Percentiles rank a stretch among this genome's conserved stretches.
Evolutionary conservation across 2,113 vertebrate species (phyloP).

Genomic region (Brachyhypopomus occidentalis): DNA sequence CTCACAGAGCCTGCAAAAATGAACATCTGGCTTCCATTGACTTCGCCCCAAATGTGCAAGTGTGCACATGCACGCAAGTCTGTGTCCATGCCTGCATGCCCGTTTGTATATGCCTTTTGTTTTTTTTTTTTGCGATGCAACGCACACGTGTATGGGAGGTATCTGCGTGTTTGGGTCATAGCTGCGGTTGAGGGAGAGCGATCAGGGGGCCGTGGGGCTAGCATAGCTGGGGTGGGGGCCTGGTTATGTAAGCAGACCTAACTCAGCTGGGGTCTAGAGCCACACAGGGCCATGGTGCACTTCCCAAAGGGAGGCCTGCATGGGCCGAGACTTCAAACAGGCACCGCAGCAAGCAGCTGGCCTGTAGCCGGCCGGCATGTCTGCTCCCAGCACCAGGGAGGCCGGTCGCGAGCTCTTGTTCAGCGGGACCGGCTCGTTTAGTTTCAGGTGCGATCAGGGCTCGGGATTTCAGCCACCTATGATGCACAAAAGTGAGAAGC

Average conservation of each 20-base stretch:
- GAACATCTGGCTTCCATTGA: neutral
- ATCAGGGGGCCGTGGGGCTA: slow-evolving; percentile 33
- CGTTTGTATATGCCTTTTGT: neutral
- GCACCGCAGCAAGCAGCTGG: slow-evolving; percentile 43
- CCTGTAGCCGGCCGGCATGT: slow-evolving; percentile 23
- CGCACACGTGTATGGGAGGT: slow-evolving; percentile 12
- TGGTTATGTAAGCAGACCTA: slow-evolving; percentile 56
- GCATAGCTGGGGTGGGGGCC: slow-evolving; percentile 9
- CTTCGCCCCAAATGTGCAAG: neutral
- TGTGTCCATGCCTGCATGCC: neutral
- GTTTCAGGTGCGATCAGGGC: no score
- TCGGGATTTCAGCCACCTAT: no score
- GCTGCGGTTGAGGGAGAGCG: neutral
- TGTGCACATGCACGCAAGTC: neutral
- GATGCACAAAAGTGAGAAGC: no score
- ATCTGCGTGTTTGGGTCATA: slow-evolving; percentile 11
- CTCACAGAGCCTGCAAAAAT: neutral
- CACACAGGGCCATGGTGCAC: slow-evolving; percentile 37
- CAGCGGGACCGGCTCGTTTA: neutral
- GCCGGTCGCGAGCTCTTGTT: neutral
- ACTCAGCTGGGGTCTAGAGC: slow-evolving; percentile 57
- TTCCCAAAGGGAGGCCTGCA: slow-evolving; percentile 42
- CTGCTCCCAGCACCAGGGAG: slow-evolving; percentile 3
- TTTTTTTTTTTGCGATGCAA: no score
- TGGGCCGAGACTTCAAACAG: slow-evolving; percentile 29